Evolutionary conservation across 2,888 invertebrate genomes (phyloP), one percentile per base, ranked within the genome.

Genomic region (Ormyrus labotus): DNA sequence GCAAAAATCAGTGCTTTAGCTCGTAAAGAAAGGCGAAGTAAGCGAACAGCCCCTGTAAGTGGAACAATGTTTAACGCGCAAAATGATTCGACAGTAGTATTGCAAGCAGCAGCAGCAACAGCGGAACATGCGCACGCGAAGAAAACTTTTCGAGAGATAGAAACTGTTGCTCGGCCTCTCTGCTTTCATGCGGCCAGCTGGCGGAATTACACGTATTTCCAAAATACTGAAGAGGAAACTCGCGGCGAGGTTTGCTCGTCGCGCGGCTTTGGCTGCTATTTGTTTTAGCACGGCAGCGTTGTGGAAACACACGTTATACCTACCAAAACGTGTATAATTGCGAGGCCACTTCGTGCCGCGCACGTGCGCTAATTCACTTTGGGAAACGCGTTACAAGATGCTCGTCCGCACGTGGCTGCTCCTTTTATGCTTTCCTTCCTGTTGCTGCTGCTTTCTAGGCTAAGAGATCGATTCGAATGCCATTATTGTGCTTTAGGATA

Each of bases 151-250:
- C 57, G 57, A 65, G 73, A 57, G 64, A 55, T 64, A 8, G 67
- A 68, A 68, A 76, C 75, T 68, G 61, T 69, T 61, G 61, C 61
- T 65, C 45, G 47, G 47, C 47, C 13, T 10, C 13, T 6, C 48
- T 4, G 48, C 45, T 63, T 9, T 34, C 34, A 10, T 47, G 34
- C 34, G n/a, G 34, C 11, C 57, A 60, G 65, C 51, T 51, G 7
- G 58, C 65, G 73, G 65, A 76, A 78, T 82, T 82, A 80, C 79
- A 77, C 79, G 74, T 83, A 81, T 83, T 83, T 80, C 78, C 67
- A 63, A 82, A 82, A 82, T 81, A 78, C 71, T 71, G 71, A 75
- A 73, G 81, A 65, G 74, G 77, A 78, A 80, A 83, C 81, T 81
- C 81, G 34, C 34, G 34, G 34, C 34, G 82, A 64, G 13, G 77